These are phyloP conservation scores for Sebastes goodei DNA, from an alignment of 2,797 vertebrate species.

Conservation along the genomic window DNA sequence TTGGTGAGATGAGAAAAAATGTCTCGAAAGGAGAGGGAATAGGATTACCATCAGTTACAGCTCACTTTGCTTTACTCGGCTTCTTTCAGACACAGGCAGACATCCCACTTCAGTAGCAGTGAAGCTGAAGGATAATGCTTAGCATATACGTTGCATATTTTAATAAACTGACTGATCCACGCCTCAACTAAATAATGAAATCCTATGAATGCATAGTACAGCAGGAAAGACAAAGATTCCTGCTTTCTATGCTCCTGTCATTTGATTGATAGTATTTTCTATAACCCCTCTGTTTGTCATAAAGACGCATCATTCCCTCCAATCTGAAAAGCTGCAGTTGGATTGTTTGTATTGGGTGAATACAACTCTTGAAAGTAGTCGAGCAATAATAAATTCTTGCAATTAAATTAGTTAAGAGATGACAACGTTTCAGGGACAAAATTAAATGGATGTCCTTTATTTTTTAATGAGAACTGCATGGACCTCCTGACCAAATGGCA, in stretches of 20 bases:
- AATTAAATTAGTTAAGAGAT: not conserved
- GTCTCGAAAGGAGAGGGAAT: constrained; percentile 10
- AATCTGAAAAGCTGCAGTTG: not conserved
- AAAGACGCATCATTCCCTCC: not conserved
- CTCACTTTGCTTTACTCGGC: constrained; percentile 18
- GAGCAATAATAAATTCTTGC: not conserved
- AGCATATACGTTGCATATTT: not conserved
- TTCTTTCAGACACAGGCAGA: constrained; percentile 4
- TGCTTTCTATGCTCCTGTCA: not conserved
- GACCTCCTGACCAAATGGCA: not conserved
- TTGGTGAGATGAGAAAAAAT: constrained; percentile 16
- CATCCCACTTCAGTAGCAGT: not conserved
- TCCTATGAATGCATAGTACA: not conserved
- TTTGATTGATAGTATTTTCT: constrained; percentile 7
- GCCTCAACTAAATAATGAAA: not conserved
- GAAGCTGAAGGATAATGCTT: not conserved
- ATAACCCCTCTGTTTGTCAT: constrained; percentile 19
- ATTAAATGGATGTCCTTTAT: not conserved
- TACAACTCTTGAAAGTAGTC: not conserved
- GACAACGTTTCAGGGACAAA: not conserved
- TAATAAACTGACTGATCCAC: not conserved
- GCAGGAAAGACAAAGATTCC: not conserved
- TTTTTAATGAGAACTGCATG: not conserved
- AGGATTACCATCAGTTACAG: constrained; percentile 12
- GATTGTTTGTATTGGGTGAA: not conserved